Evolutionary conservation across 2,888 invertebrate species (phyloP), one percentile per base, ranked within the genome.

Genomic region (Gnatocerus cornutus): DNA sequence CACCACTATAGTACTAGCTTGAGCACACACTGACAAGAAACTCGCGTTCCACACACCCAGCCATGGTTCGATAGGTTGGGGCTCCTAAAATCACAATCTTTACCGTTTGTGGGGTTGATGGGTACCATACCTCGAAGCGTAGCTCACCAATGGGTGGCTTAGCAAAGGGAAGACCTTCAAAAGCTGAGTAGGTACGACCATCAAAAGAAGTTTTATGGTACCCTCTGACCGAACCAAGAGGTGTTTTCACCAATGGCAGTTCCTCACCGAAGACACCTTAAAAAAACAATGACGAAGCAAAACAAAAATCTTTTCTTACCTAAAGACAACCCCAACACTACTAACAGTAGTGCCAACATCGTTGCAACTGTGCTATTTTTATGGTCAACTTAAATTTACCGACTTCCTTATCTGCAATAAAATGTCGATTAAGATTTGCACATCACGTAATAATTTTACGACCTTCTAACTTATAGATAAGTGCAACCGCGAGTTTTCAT

Each of bases 11-110:
- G 3, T 30, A n/a, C 6, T 10, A 56, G 81, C 83, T 70, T 85
- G 84, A 75, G 86, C 67, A 79, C 85, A 83, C 80, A 82, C 76
- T 77, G 80, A 77, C 74, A 84, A 37, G 75, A 81, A 77, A 0
- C 90, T 90, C 0, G 93, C 94, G 78, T 91, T 89, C 89, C 90
- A 90, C 0, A 88, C 86, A 0, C 91, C 91, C 0, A 83, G 62
- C 91, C 91, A 92, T 69, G 88, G 87, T 77, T 89, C 88, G 75
- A 86, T 72, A 27, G 87, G 87, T 73, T 87, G 86, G 0, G 90
- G 88, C n/a, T 27, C 29, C 46, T 46, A 37, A 37, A n/a, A 37
- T n/a, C 8, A 37, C 8, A 37, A 2, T 37, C 9, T 30, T 6
- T 30, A 6, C 30, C 5, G 30, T 30, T 30, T 30, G 30, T 4